A percentile compares a stretch with the other conserved stretches of the same genome.
Evolutionary conservation across 2,113 vertebrate genomes (phyloP).

Genomic region (Halichoeres trimaculatus): DNA sequence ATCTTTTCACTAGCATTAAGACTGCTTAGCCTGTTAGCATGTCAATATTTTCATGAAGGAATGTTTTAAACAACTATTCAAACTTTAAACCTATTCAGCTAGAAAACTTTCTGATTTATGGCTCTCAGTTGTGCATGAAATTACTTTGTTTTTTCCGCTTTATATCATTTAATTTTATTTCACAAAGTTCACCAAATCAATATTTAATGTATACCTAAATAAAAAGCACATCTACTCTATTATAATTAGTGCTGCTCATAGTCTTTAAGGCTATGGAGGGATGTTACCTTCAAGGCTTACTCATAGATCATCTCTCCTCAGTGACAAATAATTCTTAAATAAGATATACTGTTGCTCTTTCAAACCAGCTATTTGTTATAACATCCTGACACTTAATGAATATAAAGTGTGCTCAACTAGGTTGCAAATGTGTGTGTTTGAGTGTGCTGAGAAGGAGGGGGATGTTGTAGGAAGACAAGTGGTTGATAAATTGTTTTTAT

Average conservation of each 20-base stretch:
- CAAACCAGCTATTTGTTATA: constrained; percentile 64
- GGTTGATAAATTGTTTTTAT: constrained; percentile 71
- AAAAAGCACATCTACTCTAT: constrained; percentile 18
- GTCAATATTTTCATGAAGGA: background rate
- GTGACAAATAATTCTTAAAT: constrained; percentile 64
- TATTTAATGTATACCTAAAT: constrained; percentile 1
- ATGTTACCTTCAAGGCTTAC: constrained; percentile 49
- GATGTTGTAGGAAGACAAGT: constrained; percentile 36
- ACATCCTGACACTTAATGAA: constrained; percentile 74
- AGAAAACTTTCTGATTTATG: background rate
- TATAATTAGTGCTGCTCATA: constrained; percentile 24
- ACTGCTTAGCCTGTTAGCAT: background rate
- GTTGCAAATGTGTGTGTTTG: constrained; percentile 44
- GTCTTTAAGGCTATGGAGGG: constrained; percentile 9
- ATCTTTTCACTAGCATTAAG: no score
- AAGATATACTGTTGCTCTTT: constrained; percentile 70
- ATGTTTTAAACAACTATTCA: background rate
- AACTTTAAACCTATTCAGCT: no score
- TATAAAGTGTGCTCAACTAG: constrained; percentile 68
- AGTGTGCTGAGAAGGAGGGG: background rate
- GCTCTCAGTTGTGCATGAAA: background rate
- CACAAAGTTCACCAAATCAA: background rate
- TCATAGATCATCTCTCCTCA: constrained; percentile 56
- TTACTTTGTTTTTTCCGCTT: background rate
- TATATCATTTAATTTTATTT: background rate